phyloP scores from a whole-genome alignment of 2,113 vertebrate genomes.

The Lagopus leucura region DNA sequence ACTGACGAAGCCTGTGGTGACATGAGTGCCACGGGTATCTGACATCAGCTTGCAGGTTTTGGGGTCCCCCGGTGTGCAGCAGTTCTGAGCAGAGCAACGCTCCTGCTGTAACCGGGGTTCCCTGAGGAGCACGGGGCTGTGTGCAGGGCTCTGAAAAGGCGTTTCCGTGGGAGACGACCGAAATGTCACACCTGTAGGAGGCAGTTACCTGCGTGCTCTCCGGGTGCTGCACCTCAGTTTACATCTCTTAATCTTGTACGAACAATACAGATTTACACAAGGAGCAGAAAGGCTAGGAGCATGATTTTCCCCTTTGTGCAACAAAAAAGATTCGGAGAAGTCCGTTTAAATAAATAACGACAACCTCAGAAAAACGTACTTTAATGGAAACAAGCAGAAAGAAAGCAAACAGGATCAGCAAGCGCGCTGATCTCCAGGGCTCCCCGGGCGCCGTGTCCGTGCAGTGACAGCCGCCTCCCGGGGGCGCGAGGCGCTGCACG shows the following conservation, averaged over 20 bases:
- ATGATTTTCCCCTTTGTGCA: not conserved
- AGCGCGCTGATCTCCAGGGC: not conserved
- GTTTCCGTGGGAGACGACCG: not conserved
- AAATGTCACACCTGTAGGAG: not conserved
- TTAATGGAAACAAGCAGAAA: not conserved
- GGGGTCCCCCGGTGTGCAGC: not conserved
- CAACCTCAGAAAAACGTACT: not conserved
- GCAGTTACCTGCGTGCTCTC: not conserved
- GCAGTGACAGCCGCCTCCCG: rapidly evolving
- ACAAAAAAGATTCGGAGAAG: not conserved
- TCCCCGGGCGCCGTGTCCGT: rapidly evolving
- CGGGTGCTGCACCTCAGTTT: not conserved
- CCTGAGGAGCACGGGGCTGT: not conserved
- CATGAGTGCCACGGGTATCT: not conserved
- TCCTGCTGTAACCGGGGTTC: not conserved
- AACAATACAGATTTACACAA: no score
- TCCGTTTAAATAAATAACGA: not conserved
- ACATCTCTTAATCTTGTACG: not conserved
- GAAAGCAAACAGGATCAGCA: not conserved
- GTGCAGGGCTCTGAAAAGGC: not conserved
- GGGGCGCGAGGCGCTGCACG: no score
- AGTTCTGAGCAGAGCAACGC: not conserved
- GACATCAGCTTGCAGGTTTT: not conserved
- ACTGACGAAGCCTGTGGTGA: not conserved
- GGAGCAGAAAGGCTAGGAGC: not conserved